Base-by-base conservation (phyloP, 2,888 invertebrate species). In the Drosophila dives region DNA sequence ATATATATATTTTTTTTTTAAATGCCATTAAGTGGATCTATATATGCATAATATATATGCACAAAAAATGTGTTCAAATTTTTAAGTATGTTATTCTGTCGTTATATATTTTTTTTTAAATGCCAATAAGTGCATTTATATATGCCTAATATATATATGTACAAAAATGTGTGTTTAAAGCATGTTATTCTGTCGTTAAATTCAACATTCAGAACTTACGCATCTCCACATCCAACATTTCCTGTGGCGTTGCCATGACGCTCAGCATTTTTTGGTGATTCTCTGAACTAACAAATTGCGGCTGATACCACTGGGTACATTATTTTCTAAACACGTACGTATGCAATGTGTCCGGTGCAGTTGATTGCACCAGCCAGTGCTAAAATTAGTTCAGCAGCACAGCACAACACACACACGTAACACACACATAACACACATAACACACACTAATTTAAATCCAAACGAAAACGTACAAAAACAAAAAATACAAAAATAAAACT, bases 301-400 rank as follows among this genome's bases (percentile, higher is more conserved):
- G 29, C 54, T 26, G 48, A 15, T 33, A 53, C 20, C n/a, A 32
- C 20, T 26, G 55, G 34, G 11, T 17, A 54, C 80, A 77, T 75
- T 65, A 59, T 77, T 42, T 32, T 40, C 48, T 40, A 36, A 32
- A 40, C 20, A 26, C 26, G 50, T 34, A 54, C 29, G 17, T 42
- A 32, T 48, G 20, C 68, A 64, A 3, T 20, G 58, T 45, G 36
- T 62, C 29, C 61, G 58, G 7, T 75, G 75, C 70, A 70, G 65
- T 61, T 75, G 70, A 62, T 66, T 71, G 66, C 65, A 66, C 54
- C 23, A 60, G 62, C 55, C 45, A 59, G 45, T 59, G 64, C 76
- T 75, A 75, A 67, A 80, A 75, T 77, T 79, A 80, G 75, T 79
- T 75, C 60, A 23, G 36, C 53, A 59, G 56, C 60, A 40, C 72